Percentiles rank a stretch among this genome's conserved stretches.
phyloP scores from a whole-genome alignment of 2,113 vertebrate species.

The Barnardius zonarius region DNA sequence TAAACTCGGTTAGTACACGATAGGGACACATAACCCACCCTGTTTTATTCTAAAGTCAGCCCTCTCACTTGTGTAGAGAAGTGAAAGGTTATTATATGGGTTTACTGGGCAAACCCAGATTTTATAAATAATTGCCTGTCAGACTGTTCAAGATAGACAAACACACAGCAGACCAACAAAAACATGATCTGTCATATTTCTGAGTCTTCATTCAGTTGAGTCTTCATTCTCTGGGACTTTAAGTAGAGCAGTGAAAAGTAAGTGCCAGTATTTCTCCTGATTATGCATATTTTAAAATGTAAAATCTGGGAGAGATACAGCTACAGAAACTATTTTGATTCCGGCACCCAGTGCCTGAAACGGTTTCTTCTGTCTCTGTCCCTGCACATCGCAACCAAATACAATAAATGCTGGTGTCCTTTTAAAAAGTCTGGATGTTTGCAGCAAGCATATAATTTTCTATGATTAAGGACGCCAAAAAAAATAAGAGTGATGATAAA shows the following conservation, averaged over 20 bases:
- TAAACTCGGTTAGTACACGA: constrained; percentile 46
- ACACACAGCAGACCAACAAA: constrained; percentile 81
- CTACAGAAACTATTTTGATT: constrained; percentile 71
- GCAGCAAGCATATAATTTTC: constrained; percentile 76
- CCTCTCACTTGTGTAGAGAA: constrained; percentile 70
- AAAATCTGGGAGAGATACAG: constrained; percentile 64
- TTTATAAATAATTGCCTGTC: constrained; percentile 88
- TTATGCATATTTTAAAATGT: constrained; percentile 72
- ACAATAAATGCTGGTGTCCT: constrained; percentile 75
- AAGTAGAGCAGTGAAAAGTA: constrained; percentile 73
- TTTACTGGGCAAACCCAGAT: constrained; percentile 78
- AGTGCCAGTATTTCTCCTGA: constrained; percentile 70
- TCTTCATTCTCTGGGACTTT: constrained; percentile 78
- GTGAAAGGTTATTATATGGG: constrained; percentile 78
- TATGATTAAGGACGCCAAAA: constrained; percentile 72
- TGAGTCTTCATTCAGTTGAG: constrained; percentile 80
- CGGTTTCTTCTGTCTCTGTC: constrained; percentile 67
- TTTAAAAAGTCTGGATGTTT: constrained; percentile 71
- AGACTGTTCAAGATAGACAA: constrained; percentile 82
- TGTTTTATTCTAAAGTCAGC: constrained; percentile 73
- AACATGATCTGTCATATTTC: constrained; percentile 81
- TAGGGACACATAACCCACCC: constrained; percentile 70
- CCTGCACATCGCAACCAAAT: constrained; percentile 74
- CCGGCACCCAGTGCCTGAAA: constrained; percentile 67
- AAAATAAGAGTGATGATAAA: constrained; percentile 78